Evolutionary conservation across 2,888 invertebrate species (phyloP).

Genomic region (Metopia argyrocephala): DNA sequence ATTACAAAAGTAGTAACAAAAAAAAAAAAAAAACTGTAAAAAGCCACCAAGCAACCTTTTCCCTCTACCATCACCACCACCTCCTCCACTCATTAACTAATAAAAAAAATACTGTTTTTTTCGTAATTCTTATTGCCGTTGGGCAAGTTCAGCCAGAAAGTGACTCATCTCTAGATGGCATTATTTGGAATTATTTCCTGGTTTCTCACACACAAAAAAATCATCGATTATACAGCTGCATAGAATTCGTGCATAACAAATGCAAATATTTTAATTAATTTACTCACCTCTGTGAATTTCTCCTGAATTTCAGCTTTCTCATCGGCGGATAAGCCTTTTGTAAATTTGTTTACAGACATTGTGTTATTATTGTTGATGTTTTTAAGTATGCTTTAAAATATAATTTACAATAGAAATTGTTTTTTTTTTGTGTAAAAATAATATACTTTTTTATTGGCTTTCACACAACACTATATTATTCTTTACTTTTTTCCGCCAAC

Average conservation of each 20-base stretch:
- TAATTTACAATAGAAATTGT: neutral
- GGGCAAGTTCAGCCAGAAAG: slow-evolving; percentile 28
- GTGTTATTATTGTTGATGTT: slow-evolving; percentile 59
- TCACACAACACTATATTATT: slow-evolving; percentile 6
- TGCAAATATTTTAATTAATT: slow-evolving; percentile 1
- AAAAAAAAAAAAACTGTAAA: slow-evolving; percentile 9
- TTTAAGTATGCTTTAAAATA: slow-evolving; percentile 20
- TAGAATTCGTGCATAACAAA: neutral
- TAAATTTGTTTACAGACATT: slow-evolving; percentile 76
- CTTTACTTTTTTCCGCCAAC: slow-evolving; percentile 40
- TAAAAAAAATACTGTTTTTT: neutral
- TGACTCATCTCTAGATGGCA: slow-evolving; percentile 54
- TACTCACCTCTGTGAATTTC: slow-evolving; percentile 85
- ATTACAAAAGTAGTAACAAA: slow-evolving; percentile 33
- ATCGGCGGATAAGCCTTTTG: slow-evolving; percentile 79
- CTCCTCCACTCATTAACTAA: slow-evolving; percentile 12
- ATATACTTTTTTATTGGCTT: slow-evolving; percentile 31
- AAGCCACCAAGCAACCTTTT: slow-evolving; percentile 53
- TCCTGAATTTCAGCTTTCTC: slow-evolving; percentile 87
- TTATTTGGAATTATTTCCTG: slow-evolving; percentile 30
- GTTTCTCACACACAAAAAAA: slow-evolving; percentile 15
- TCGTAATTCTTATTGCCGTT: slow-evolving; percentile 7
- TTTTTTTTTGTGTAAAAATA: neutral
- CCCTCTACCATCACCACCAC: neutral
- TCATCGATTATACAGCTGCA: slow-evolving; percentile 34